Percentiles rank a stretch among this genome's conserved stretches.
phyloP scores from a whole-genome alignment of 1,140 invertebrate genomes.

The Bombus consobrinus region DNA sequence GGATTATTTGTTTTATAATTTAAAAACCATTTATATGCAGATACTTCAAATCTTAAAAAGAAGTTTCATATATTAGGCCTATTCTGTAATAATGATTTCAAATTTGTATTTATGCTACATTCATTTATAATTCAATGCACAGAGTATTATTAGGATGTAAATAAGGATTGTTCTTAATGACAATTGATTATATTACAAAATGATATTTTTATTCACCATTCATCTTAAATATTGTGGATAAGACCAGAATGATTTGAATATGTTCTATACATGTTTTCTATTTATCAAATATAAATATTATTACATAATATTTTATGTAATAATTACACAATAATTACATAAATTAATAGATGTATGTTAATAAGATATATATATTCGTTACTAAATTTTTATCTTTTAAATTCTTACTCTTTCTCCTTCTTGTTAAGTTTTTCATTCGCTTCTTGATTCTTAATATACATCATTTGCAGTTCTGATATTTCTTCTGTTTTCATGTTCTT shows the following conservation, averaged over 20 bases:
- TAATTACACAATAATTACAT: slow-evolving; percentile 20
- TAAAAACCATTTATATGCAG: not conserved
- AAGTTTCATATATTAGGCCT: slow-evolving; percentile 63
- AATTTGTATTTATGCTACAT: slow-evolving; percentile 16
- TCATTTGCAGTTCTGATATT: rapidly evolving
- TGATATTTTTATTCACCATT: slow-evolving; percentile 23
- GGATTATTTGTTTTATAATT: slow-evolving; percentile 13
- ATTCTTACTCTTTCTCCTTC: not conserved
- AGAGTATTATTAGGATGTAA: slow-evolving; percentile 34
- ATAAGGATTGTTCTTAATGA: slow-evolving; percentile 18
- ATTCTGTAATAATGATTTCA: slow-evolving; percentile 52
- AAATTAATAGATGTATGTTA: slow-evolving; percentile 2
- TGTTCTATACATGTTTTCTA: not conserved
- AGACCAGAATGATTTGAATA: not conserved
- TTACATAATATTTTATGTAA: slow-evolving; percentile 5
- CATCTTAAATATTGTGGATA: not conserved
- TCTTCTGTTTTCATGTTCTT: rapidly evolving
- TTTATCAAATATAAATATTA: slow-evolving; percentile 8
- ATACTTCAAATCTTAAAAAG: not conserved
- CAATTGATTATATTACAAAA: slow-evolving; percentile 27
- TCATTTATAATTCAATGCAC: slow-evolving; percentile 5
- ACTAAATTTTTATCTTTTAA: slow-evolving; percentile 22
- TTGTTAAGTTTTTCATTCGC: not conserved
- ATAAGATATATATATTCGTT: slow-evolving; percentile 24
- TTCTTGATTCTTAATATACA: not conserved